Evolutionary conservation across 2,113 vertebrate genomes (phyloP).

Genomic region (Ochotona curzoniae): DNA sequence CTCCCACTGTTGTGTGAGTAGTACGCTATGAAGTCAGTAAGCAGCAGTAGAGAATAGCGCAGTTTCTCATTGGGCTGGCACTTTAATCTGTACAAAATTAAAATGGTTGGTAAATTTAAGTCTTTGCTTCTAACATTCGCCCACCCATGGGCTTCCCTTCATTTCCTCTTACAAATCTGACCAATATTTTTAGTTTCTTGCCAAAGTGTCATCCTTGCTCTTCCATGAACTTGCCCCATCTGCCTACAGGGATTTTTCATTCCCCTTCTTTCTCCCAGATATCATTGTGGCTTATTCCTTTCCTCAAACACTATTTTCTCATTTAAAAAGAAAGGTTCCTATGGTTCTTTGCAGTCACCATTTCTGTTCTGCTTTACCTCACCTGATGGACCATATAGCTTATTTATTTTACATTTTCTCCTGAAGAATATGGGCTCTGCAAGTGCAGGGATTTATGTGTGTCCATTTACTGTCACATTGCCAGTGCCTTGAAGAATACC

Average conservation of each 20-base stretch:
- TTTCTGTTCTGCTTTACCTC: background rate
- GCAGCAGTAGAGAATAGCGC: background rate
- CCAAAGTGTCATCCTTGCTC: background rate
- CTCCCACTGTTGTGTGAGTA: background rate
- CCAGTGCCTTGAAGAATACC: background rate
- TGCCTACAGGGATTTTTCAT: background rate
- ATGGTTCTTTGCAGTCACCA: background rate
- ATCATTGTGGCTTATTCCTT: background rate
- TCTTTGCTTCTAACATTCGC: background rate
- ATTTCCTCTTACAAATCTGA: background rate
- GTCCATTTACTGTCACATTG: background rate
- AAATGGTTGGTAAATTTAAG: background rate
- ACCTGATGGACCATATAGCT: background rate
- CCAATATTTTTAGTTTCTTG: background rate
- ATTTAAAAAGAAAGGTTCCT: background rate
- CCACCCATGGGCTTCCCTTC: background rate
- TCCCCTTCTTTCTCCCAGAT: background rate
- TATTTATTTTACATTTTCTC: background rate
- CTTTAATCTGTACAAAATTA: background rate
- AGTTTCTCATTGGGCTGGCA: background rate
- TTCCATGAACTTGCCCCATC: background rate
- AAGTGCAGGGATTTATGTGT: background rate
- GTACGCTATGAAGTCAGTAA: background rate
- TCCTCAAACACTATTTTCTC: background rate
- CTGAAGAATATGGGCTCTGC: background rate